A percentile compares a stretch with the other conserved stretches of the same genome.
These are phyloP conservation scores for Bruchidius siliquastri DNA, from an alignment of 2,888 invertebrate genomes.

Conservation along the genomic window DNA sequence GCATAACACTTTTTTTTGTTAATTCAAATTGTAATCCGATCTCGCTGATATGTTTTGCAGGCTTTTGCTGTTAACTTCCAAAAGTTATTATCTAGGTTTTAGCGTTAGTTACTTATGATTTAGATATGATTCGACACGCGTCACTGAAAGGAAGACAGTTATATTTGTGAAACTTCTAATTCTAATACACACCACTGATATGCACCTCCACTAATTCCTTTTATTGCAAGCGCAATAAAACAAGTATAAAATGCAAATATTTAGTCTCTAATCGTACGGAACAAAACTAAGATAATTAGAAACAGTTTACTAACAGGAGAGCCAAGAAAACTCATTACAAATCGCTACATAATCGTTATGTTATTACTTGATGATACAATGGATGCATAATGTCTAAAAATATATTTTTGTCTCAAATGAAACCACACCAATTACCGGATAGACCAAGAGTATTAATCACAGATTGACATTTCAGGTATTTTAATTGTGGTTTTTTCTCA, in stretches of 20 bases:
- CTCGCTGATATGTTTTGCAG: no score
- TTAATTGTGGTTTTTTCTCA: background rate
- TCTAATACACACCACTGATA: no score
- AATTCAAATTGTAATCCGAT: no score
- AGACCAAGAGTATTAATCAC: background rate
- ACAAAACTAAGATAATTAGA: background rate
- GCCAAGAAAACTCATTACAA: background rate
- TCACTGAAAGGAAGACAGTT: no score
- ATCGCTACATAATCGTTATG: background rate
- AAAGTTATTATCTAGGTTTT: no score
- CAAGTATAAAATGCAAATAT: background rate
- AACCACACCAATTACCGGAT: background rate
- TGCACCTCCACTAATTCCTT: no score
- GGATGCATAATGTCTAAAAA: constrained; percentile 13
- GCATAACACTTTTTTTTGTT: no score
- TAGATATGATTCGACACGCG: no score
- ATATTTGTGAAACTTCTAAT: no score
- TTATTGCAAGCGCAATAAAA: no score
- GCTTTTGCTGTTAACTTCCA: no score
- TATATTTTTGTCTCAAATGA: constrained; percentile 5
- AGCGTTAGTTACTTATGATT: no score
- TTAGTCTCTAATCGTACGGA: background rate
- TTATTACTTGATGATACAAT: constrained; percentile 9
- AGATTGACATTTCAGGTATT: background rate
- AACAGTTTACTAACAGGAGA: background rate